Percentiles rank a stretch among this genome's conserved stretches.
Conservation (phyloP, 2,797 vertebrate species). For the Thaleichthys pacificus region DNA sequence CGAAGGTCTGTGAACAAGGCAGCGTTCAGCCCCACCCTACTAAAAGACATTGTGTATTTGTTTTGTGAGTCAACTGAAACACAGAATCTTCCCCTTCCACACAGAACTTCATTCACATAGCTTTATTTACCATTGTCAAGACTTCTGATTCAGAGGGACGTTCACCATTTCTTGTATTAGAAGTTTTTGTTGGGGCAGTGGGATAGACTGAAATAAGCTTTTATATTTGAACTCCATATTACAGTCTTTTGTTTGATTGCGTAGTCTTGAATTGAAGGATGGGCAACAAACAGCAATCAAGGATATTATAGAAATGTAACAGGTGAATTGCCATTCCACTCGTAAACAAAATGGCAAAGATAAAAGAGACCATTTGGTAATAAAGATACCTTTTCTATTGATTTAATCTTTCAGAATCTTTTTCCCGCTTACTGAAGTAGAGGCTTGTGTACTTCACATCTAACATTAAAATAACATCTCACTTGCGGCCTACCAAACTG, state of each 20-base stretch:
- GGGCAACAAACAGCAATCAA: background rate
- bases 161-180: background rate
- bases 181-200: background rate
- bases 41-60: background rate
- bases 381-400: conserved; percentile 7
- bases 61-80: background rate
- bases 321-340: background rate
- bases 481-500: background rate
- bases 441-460: background rate
- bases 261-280: conserved; percentile 2
- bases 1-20: background rate
- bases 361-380: conserved; percentile 5
- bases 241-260: conserved; percentile 16
- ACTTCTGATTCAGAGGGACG: background rate
- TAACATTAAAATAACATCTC: background rate
- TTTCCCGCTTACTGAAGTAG: background rate
- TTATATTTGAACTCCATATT: conserved; percentile 28
- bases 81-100: background rate
- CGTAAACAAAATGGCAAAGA: background rate
- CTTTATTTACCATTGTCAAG: background rate
- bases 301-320: background rate
- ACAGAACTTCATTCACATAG: background rate
- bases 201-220: background rate
- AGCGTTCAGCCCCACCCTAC: background rate
- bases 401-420: conserved; percentile 10